Evolutionary conservation across 2,113 vertebrate species (phyloP).

Genomic region (Murina feae): DNA sequence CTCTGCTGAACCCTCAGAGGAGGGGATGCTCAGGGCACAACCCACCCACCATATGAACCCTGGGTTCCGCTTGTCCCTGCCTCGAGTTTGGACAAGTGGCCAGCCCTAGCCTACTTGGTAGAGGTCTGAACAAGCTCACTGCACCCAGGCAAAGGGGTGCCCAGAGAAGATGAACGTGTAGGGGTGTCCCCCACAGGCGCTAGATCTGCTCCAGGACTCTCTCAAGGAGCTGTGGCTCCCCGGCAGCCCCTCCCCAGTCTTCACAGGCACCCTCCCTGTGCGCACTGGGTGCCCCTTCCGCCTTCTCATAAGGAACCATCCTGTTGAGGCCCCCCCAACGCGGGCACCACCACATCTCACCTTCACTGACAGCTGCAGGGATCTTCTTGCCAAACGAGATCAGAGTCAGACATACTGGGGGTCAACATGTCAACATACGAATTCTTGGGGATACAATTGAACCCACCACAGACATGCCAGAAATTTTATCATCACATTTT

Average conservation of each 20-base stretch:
- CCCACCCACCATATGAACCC: no score
- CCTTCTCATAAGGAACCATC: neutral
- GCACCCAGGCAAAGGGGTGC: neutral
- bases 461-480: neutral
- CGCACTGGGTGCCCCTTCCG: neutral
- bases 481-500: neutral
- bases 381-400: neutral
- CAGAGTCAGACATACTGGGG: neutral
- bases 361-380: neutral
- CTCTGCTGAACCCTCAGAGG: rapidly evolving
- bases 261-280: rapidly evolving
- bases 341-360: neutral
- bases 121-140: neutral
- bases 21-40: rapidly evolving
- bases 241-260: neutral
- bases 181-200: rapidly evolving
- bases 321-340: neutral
- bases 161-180: neutral
- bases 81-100: neutral
- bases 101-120: neutral
- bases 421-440: neutral
- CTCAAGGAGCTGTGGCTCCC: neutral
- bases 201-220: neutral
- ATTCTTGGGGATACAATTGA: neutral
- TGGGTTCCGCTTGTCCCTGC: neutral